Conservation (phyloP, 30 jellyfish, hydroid and myxozoan genomes). For the Calvadosia cruxmelitensis region DNA sequence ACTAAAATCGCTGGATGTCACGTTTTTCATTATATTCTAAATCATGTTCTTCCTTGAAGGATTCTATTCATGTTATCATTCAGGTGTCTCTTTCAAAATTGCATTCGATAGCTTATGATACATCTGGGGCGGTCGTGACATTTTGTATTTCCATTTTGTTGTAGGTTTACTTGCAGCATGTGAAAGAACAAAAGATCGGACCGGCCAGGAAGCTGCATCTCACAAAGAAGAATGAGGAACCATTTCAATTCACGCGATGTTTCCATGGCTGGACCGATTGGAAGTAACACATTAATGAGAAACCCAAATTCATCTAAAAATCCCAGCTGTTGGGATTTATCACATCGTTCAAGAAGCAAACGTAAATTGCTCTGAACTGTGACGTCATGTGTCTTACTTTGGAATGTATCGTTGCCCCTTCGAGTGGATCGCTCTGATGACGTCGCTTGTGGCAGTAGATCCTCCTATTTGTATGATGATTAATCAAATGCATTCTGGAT, state of each 20-base stretch:
- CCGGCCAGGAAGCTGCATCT: constrained; percentile 78
- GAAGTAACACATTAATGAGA: constrained; percentile 13
- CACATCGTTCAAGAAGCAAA: too few species aligned
- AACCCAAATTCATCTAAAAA: too few species aligned
- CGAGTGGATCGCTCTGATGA: too few species aligned
- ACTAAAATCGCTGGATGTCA: neutral
- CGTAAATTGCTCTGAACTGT: too few species aligned
- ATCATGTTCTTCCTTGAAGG: neutral
- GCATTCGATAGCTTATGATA: neutral
- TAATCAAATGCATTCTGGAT: too few species aligned
- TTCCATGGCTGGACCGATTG: constrained; percentile 99
- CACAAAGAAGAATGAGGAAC: constrained; percentile 82
- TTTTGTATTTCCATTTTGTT: neutral
- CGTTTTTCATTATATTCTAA: neutral
- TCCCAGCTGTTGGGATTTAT: too few species aligned
- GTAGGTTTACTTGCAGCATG: constrained; percentile 93
- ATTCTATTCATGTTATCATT: neutral
- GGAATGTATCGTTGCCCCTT: too few species aligned
- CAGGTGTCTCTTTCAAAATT: neutral
- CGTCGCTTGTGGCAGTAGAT: too few species aligned
- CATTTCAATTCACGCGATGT: constrained; percentile 69
- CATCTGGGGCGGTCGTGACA: neutral
- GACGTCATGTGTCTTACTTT: too few species aligned
- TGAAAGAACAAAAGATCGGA: constrained; percentile 95
- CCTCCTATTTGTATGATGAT: too few species aligned